Conservation (phyloP, 2,113 vertebrate species). For the Platycercus adscitus region DNA sequence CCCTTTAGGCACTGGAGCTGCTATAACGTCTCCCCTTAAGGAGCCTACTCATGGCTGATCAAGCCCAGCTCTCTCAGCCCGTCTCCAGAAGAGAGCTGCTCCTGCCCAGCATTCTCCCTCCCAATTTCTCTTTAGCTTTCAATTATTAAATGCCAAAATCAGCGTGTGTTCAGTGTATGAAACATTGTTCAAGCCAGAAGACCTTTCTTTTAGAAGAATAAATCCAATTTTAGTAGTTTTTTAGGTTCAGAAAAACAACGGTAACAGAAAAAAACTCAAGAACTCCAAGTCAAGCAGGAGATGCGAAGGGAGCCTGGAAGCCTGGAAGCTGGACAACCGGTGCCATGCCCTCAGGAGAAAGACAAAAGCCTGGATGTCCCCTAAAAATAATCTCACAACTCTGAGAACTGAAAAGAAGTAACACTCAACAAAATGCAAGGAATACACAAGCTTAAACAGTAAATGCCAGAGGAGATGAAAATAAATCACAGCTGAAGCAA, state of each 20-base stretch:
- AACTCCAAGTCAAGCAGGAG: neutral
- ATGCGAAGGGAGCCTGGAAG: neutral
- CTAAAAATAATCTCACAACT: neutral
- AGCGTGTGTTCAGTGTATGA: neutral
- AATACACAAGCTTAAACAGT: neutral
- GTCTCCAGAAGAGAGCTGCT: neutral
- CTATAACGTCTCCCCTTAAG: neutral
- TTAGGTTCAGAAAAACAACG: neutral
- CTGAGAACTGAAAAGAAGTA: neutral
- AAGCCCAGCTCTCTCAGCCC: neutral
- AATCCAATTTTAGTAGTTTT: neutral
- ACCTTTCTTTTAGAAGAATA: neutral
- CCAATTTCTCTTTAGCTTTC: neutral
- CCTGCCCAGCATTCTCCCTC: neutral
- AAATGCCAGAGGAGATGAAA: slow-evolving; percentile 55
- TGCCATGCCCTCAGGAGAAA: neutral
- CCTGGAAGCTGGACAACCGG: fast-evolving
- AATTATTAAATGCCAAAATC: neutral
- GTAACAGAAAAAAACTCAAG: neutral
- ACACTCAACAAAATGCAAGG: neutral
- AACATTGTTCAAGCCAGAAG: neutral
- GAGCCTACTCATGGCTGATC: neutral
- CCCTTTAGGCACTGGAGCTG: neutral
- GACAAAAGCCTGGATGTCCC: neutral
- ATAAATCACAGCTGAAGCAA: slow-evolving; percentile 62